Evolutionary conservation across 2,888 invertebrate species (phyloP), one percentile per base, ranked within the genome.

Genomic region (Pediacus dermestoides): DNA sequence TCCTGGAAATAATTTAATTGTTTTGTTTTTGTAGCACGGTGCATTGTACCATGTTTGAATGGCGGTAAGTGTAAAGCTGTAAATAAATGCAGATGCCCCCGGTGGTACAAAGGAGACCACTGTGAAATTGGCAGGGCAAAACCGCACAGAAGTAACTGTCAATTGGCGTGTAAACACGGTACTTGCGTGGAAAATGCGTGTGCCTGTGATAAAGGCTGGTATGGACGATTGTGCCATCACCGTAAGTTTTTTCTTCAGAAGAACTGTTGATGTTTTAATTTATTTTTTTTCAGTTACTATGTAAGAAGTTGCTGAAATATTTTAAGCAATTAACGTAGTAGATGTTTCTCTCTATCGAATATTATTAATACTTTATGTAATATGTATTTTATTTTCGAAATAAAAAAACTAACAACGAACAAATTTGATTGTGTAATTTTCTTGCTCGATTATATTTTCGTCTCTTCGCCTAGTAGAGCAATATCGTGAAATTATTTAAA

Each of bases 1-100:
- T 38, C 11, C 16, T 25, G n/a, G n/a, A n/a, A n/a, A n/a, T 18
- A 18, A 18, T 18, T n/a, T 18, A n/a, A 22, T 4, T 31, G 3
- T 2, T 38, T 16, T 37, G 27, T 37, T 16, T 14, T 53, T 55
- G 15, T 41, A 67, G 67, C 70, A 14, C 68, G 67, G 51, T 70
- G 70, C 44, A 67, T 88, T 49, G 86, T 93, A 56, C 91, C 92
- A 2, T 94, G 94, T 65, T 73, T 89, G 53, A 92, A 92, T 66
- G 90, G 90, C 8, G 93, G 94, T 0, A 82, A 85, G 38, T 94
- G 94, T 65, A 84, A 82, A 57, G 91, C 91, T 18, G 86, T 86
- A 42, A 92, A 94, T 70, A 81, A 86, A 63, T 94, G 94, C 68
- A 81, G 88, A 45, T 94, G 94, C 67, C 85, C 85, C 2, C 75